Conservation (phyloP, 1,140 invertebrate species). For the Halesus radiatus region DNA sequence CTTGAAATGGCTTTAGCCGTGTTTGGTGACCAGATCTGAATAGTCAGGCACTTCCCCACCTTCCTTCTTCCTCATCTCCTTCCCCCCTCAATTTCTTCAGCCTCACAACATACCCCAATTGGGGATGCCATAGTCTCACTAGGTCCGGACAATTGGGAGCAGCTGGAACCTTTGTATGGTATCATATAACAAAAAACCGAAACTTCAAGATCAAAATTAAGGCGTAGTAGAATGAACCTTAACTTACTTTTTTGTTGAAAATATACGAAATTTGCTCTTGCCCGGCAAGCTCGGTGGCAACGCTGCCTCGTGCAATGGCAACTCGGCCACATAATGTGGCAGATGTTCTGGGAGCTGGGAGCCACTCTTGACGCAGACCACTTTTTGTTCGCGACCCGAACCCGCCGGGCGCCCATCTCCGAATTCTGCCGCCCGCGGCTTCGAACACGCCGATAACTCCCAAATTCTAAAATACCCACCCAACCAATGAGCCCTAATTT, state of each 20-base stretch:
- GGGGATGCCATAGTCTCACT: no score
- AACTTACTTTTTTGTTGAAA: neutral
- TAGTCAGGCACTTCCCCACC: no score
- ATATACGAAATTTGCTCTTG: neutral
- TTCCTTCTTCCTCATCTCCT: no score
- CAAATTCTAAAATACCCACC: neutral
- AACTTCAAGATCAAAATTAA: no score
- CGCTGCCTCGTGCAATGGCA: constrained; percentile 2
- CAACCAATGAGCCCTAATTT: neutral
- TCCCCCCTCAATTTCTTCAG: no score
- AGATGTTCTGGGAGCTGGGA: constrained; percentile 13
- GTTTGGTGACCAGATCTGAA: no score
- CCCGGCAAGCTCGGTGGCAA: neutral
- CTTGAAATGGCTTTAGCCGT: no score
- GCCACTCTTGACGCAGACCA: constrained; percentile 11
- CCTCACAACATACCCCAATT: no score
- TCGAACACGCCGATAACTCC: neutral
- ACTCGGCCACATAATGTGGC: neutral
- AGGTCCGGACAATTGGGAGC: no score
- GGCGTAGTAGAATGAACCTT: no score
- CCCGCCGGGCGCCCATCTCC: neutral
- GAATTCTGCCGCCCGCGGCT: neutral
- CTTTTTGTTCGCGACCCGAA: constrained; percentile 35
- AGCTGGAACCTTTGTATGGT: no score
- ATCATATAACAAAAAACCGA: no score